Percentiles rank a stretch among this genome's conserved stretches.
phyloP scores from a whole-genome alignment of 1,140 invertebrate species.

The Solen grandis region DNA sequence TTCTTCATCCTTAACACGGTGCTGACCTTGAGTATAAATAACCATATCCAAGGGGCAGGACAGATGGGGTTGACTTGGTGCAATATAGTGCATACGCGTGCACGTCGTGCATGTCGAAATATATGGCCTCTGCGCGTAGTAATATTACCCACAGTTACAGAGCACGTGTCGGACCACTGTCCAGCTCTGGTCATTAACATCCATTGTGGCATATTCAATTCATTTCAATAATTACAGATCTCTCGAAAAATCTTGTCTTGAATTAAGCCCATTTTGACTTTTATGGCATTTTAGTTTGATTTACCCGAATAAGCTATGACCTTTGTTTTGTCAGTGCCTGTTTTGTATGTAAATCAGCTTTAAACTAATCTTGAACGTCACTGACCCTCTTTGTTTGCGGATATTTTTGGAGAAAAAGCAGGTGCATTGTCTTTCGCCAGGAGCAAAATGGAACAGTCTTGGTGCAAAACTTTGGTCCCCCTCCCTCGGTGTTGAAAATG shows the following conservation, averaged over 20 bases:
- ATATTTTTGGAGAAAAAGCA: constrained; percentile 37
- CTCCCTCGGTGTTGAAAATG: not conserved
- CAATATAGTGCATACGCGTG: not conserved
- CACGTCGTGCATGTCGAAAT: constrained; percentile 30
- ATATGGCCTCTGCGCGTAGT: constrained; percentile 35
- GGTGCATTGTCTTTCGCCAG: constrained; percentile 52
- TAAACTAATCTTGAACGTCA: constrained; percentile 1
- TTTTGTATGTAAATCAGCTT: constrained; percentile 55
- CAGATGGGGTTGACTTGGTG: not conserved
- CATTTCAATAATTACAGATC: constrained; percentile 45
- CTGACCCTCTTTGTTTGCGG: constrained; percentile 31
- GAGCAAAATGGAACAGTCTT: constrained; percentile 42
- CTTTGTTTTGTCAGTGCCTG: constrained; percentile 44
- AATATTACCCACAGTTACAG: constrained; percentile 51
- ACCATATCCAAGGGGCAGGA: no score
- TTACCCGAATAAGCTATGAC: constrained; percentile 34
- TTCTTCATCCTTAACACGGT: no score
- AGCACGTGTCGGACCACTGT: constrained; percentile 21
- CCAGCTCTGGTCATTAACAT: constrained; percentile 39
- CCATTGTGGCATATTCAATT: constrained; percentile 29
- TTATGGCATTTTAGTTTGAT: constrained; percentile 56
- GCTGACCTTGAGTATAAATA: no score
- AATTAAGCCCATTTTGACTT: constrained; percentile 40
- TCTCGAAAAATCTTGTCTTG: constrained; percentile 33
- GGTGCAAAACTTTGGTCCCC: constrained; percentile 15